These are phyloP conservation scores for Plotosus lineatus DNA, from an alignment of 2,113 vertebrate species.

Conservation along the genomic window DNA sequence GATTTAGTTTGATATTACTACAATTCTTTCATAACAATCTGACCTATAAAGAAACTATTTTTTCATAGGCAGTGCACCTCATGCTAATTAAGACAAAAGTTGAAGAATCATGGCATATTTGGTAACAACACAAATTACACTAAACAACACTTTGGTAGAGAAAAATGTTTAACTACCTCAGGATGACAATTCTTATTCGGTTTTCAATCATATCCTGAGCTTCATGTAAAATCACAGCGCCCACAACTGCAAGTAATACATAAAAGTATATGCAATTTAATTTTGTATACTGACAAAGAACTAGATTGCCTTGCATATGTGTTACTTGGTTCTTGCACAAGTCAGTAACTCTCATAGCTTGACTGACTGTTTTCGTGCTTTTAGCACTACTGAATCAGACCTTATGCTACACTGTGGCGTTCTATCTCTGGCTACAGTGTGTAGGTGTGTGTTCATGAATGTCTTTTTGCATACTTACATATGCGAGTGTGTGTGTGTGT, in stretches of 20 bases:
- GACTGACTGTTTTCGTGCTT: not conserved
- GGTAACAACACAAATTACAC: not conserved
- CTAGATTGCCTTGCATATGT: not conserved
- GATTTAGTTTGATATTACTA: not conserved
- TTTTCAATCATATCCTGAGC: not conserved
- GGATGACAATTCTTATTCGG: not conserved
- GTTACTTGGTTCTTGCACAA: not conserved
- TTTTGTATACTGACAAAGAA: not conserved
- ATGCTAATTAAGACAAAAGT: not conserved
- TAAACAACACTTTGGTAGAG: not conserved
- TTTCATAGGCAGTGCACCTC: not conserved
- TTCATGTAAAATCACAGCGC: too few relatives aligned
- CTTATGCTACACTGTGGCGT: not conserved
- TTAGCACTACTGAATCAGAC: not conserved
- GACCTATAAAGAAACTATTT: not conserved
- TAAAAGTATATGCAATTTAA: not conserved
- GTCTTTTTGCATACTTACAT: too few relatives aligned
- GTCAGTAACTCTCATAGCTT: not conserved
- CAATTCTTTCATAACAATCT: not conserved
- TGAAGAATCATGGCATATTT: not conserved
- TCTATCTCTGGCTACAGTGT: not conserved
- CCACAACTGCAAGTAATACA: not conserved
- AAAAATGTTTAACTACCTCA: not conserved
- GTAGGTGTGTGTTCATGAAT: too few relatives aligned
- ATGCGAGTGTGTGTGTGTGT: not conserved